phyloP scores from a whole-genome alignment of 2,113 vertebrate genomes.

The Mystacornis crossleyi region DNA sequence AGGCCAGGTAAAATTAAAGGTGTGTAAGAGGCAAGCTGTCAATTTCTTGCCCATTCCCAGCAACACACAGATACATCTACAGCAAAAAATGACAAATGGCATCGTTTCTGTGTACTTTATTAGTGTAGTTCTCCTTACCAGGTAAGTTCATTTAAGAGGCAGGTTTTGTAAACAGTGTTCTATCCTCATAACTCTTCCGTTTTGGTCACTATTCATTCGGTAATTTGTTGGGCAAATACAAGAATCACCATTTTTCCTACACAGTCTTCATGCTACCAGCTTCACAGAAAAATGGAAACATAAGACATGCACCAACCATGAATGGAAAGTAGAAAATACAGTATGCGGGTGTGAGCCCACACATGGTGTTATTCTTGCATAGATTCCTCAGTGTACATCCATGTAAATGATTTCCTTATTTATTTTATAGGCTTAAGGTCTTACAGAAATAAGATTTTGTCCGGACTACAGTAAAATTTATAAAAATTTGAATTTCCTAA shows the following conservation, averaged over 20 bases:
- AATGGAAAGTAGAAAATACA: fast-evolving
- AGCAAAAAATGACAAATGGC: background rate
- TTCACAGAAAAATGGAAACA: background rate
- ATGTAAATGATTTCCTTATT: background rate
- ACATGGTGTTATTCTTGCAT: background rate
- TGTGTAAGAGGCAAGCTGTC: background rate
- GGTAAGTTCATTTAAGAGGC: background rate
- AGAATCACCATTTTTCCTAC: background rate
- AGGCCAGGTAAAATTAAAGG: background rate
- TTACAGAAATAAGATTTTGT: background rate
- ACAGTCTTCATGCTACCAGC: background rate
- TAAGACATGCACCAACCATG: no score
- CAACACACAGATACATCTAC: background rate
- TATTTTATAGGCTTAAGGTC: background rate
- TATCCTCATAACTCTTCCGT: background rate
- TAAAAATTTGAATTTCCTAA: background rate
- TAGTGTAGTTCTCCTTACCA: background rate
- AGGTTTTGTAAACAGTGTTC: background rate
- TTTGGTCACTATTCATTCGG: background rate
- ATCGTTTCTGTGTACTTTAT: background rate
- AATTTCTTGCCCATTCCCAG: background rate
- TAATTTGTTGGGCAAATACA: background rate
- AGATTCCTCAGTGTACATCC: background rate
- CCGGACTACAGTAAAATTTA: background rate
- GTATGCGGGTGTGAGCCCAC: background rate